phyloP scores from a whole-genome alignment of 2,113 vertebrate genomes.

The Tetraodon nigroviridis region DNA sequence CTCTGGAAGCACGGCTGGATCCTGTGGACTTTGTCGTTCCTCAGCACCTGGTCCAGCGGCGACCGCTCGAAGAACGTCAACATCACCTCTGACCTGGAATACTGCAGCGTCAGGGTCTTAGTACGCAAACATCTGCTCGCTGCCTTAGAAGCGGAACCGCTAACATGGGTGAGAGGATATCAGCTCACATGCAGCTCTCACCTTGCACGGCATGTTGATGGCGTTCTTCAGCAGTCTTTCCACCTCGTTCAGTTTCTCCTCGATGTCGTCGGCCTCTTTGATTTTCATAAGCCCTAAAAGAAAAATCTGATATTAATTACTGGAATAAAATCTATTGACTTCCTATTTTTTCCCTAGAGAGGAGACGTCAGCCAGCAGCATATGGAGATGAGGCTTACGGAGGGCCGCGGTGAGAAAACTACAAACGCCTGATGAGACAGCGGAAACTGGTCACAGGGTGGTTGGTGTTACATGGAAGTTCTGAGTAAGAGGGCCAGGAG shows the following conservation, averaged over 20 bases:
- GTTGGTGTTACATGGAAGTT: constrained; percentile 30
- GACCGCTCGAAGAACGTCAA: constrained; percentile 97
- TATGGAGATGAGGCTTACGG: constrained; percentile 39
- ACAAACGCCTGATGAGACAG: constrained; percentile 17
- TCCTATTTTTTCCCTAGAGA: no score
- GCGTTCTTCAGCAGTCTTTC: constrained; percentile 88
- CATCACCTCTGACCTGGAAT: constrained; percentile 94
- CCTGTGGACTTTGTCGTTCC: constrained; percentile 90
- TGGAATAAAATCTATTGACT: no score
- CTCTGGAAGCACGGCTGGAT: constrained; percentile 94
- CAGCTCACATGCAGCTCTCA: constrained; percentile 46
- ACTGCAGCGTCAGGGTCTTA: constrained; percentile 67
- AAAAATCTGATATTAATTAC: no score
- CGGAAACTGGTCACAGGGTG: constrained; percentile 18
- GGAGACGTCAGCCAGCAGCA: constrained; percentile 24
- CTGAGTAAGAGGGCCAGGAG: constrained; percentile 40
- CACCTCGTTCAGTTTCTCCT: constrained; percentile 90
- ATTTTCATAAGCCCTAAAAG: constrained; percentile 86
- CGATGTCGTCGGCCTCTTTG: constrained; percentile 92
- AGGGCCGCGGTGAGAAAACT: constrained; percentile 33
- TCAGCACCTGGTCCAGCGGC: constrained; percentile 91
- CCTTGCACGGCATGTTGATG: constrained; percentile 93
- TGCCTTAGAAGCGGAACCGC: no score
- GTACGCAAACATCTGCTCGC: no score
- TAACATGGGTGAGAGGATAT: no score